These are phyloP conservation scores for Formica exsecta DNA, from an alignment of 1,140 invertebrate species.

Conservation along the genomic window DNA sequence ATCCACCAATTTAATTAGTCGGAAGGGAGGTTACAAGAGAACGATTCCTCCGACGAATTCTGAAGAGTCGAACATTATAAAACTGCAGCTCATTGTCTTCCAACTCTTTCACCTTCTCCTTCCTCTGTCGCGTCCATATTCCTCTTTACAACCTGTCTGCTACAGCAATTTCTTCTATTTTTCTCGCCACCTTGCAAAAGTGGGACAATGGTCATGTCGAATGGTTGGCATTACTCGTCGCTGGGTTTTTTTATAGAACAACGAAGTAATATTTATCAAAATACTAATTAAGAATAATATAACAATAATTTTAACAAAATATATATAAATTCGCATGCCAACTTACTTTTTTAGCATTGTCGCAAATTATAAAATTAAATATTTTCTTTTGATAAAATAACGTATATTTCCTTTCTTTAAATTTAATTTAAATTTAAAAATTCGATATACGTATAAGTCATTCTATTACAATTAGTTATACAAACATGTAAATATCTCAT, in stretches of 20 bases:
- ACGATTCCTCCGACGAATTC: conserved; percentile 45
- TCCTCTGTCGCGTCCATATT: background rate
- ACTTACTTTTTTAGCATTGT: background rate
- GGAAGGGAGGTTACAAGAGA: conserved; percentile 65
- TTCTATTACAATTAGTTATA: background rate
- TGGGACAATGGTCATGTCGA: conserved; percentile 65
- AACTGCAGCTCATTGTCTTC: conserved; percentile 69
- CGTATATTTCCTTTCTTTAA: background rate
- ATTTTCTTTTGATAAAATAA: background rate
- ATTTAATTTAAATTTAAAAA: background rate
- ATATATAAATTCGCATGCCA: background rate
- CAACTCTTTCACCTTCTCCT: conserved; percentile 23
- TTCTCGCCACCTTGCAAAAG: conserved; percentile 33
- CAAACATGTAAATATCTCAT: background rate
- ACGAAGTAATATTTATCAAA: background rate
- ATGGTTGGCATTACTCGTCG: conserved; percentile 48
- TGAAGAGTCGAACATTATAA: conserved; percentile 66
- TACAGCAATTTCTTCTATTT: conserved; percentile 32
- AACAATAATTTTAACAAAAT: background rate
- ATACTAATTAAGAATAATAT: background rate
- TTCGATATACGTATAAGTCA: background rate
- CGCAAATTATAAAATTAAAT: background rate
- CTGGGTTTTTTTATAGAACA: background rate
- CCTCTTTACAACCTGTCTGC: background rate
- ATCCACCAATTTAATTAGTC: conserved; percentile 73